Evolutionary conservation across 2,888 invertebrate species (phyloP).

Genomic region (Rhodophaea formosa): DNA sequence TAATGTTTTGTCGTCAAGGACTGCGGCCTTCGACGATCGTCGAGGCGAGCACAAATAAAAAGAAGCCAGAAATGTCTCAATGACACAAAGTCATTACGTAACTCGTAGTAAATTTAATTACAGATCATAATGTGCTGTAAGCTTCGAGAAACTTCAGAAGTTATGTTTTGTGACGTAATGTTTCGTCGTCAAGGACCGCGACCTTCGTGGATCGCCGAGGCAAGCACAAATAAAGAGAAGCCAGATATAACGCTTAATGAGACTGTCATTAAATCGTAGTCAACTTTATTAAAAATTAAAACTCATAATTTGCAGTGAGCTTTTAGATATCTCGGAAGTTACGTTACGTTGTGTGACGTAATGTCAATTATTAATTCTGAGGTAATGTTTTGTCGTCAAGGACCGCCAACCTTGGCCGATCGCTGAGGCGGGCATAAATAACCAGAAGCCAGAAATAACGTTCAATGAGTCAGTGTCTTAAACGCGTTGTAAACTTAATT

Average conservation of each 20-base stretch:
- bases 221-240: neutral
- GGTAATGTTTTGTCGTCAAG: neutral
- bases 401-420: neutral
- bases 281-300: too few species aligned
- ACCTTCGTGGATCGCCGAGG: neutral
- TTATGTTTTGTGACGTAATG: neutral
- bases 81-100: too few species aligned
- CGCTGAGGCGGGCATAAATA: neutral
- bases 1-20: neutral
- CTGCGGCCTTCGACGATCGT: neutral
- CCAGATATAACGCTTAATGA: neutral
- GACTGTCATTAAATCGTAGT: too few species aligned
- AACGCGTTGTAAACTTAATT: too few species aligned
- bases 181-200: neutral
- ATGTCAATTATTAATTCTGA: too few species aligned
- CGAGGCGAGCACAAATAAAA: neutral
- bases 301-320: too few species aligned
- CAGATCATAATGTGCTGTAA: neutral
- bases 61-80: neutral
- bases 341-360: neutral
- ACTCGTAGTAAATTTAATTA: too few species aligned
- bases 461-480: too few species aligned
- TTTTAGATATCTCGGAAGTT: neutral
- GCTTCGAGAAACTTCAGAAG: neutral
- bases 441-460: neutral